phyloP scores from a whole-genome alignment of 1,140 invertebrate species.

The Hylyphantes graminicola region DNA sequence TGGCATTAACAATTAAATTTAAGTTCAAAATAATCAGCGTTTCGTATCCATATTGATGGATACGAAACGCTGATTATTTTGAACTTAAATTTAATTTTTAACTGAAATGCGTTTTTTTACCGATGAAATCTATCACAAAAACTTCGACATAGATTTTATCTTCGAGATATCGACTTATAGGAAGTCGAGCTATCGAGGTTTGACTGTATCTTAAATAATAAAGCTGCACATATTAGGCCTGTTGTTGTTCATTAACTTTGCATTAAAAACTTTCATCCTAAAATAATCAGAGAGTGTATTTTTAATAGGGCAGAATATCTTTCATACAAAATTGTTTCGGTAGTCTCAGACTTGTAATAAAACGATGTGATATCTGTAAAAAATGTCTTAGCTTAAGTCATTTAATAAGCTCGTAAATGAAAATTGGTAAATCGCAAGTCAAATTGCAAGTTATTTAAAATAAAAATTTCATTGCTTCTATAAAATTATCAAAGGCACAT shows the following conservation, averaged over 20 bases:
- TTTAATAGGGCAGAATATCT: neutral
- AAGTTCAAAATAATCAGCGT: too few relatives aligned
- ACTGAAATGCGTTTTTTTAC: too few relatives aligned
- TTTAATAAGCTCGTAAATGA: neutral
- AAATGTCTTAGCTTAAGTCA: neutral
- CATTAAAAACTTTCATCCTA: neutral
- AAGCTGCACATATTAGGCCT: neutral
- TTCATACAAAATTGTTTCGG: neutral
- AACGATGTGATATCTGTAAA: neutral
- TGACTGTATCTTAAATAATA: too few relatives aligned
- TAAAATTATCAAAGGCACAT: too few relatives aligned
- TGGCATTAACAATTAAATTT: too few relatives aligned
- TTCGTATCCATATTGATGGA: too few relatives aligned
- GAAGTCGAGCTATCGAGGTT: too few relatives aligned
- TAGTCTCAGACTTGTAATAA: neutral
- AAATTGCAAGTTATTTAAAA: neutral
- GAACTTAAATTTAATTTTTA: too few relatives aligned
- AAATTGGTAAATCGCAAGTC: neutral
- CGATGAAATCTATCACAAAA: too few relatives aligned
- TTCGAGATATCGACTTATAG: too few relatives aligned
- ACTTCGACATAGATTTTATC: too few relatives aligned
- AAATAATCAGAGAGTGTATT: neutral
- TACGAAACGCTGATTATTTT: too few relatives aligned
- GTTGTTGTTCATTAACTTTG: neutral
- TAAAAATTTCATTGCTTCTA: neutral